phyloP scores from a whole-genome alignment of 2,888 invertebrate species.

The Odontomyia ornata region DNA sequence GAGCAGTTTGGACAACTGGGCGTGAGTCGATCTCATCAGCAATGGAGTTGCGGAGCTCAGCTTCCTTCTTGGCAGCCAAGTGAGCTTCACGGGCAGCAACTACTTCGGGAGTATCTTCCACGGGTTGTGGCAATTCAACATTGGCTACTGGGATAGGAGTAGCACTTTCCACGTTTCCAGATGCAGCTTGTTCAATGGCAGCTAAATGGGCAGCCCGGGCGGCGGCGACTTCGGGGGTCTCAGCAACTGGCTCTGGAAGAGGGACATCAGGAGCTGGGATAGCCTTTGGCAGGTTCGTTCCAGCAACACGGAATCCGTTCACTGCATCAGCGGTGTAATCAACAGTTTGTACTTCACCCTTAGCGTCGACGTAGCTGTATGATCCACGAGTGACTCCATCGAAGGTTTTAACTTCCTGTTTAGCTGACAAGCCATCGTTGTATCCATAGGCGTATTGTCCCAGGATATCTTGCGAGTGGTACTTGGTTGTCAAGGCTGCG shows the following conservation, averaged over 20 bases:
- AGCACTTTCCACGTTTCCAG: constrained; percentile 50
- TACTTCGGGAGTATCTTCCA: constrained; percentile 58
- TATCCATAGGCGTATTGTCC: constrained; percentile 69
- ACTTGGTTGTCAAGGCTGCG: constrained; percentile 58
- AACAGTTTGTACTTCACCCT: constrained; percentile 66
- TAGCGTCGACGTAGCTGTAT: constrained; percentile 67
- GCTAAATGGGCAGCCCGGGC: constrained; percentile 56
- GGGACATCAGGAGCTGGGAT: constrained; percentile 46
- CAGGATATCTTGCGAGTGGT: constrained; percentile 67
- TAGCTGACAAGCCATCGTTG: constrained; percentile 66
- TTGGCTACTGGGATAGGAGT: not conserved
- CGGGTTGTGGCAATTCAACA: constrained; percentile 53
- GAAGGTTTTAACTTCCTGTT: constrained; percentile 65
- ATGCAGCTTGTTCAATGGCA: constrained; percentile 56
- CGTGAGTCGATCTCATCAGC: constrained; percentile 47
- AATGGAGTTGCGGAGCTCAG: constrained; percentile 42
- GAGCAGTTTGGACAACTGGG: constrained; percentile 18
- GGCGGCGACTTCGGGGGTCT: constrained; percentile 57
- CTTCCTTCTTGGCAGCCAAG: constrained; percentile 46
- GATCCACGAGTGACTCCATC: constrained; percentile 68
- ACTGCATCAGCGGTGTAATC: constrained; percentile 66
- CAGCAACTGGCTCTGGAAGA: constrained; percentile 53
- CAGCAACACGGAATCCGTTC: constrained; percentile 68
- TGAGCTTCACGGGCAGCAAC: constrained; percentile 45
- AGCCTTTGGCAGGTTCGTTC: constrained; percentile 65